Conservation (phyloP, 1,140 invertebrate genomes). For the Aleiodes sp. region DNA sequence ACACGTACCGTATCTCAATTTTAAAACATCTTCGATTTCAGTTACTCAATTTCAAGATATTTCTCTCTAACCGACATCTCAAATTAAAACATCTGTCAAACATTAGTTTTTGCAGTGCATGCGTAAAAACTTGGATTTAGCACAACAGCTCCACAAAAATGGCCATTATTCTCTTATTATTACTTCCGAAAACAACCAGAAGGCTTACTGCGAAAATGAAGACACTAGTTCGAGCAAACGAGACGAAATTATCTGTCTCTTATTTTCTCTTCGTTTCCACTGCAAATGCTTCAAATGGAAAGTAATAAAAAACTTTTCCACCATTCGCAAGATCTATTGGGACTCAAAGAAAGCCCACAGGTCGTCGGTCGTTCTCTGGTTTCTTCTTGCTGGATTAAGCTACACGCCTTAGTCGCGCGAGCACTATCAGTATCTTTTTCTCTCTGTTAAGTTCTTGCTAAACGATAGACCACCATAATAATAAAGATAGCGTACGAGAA, state of each 20-base stretch:
- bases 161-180: no score
- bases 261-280: not conserved
- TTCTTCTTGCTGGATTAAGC: not conserved
- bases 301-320: conserved; percentile 13
- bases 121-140: no score
- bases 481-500: conserved; percentile 35
- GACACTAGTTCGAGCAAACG: no score
- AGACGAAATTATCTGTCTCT: not conserved
- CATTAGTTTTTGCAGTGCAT: no score
- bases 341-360: not conserved
- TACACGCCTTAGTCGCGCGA: not conserved
- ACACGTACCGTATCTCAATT: no score
- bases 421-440: not conserved
- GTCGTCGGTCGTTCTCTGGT: not conserved
- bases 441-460: conserved; percentile 20
- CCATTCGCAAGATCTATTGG: not conserved
- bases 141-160: no score
- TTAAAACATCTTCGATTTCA: no score
- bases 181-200: no score
- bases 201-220: no score
- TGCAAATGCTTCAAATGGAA: not conserved
- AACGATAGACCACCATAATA: conserved; percentile 33
- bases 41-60: no score
- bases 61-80: no score
- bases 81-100: no score